A percentile compares a stretch with the other conserved stretches of the same genome.
Conservation (phyloP, 64 coral and sea anemone genomes). For the Montipora cactus region DNA sequence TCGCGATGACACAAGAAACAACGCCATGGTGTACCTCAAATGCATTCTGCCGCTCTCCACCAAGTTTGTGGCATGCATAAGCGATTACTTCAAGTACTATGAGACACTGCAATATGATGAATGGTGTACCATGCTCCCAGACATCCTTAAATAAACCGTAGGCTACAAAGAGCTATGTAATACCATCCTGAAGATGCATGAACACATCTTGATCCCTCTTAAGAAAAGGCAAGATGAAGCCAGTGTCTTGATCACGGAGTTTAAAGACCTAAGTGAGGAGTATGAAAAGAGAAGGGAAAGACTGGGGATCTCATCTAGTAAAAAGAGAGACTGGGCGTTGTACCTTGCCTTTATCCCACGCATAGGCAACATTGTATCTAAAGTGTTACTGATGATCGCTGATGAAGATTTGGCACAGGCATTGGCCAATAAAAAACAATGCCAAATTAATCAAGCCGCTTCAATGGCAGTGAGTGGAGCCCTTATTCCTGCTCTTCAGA, state of each 20-base stretch:
- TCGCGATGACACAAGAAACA: slow-evolving; percentile 25
- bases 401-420: background rate
- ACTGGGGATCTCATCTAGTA: background rate
- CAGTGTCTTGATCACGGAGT: background rate
- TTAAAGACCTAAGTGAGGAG: background rate
- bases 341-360: background rate
- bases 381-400: too few relatives aligned
- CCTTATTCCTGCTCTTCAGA: slow-evolving; percentile 26
- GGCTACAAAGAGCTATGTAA: background rate
- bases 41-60: slow-evolving; percentile 5
- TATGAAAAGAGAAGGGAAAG: background rate
- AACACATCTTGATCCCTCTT: slow-evolving; percentile 37
- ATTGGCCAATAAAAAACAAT: background rate
- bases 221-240: slow-evolving; percentile 32
- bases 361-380: background rate
- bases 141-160: slow-evolving; percentile 7
- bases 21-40: slow-evolving; percentile 42
- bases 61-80: background rate
- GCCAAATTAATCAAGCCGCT: background rate
- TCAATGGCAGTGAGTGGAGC: background rate
- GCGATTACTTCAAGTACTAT: slow-evolving; percentile 30
- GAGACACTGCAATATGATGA: slow-evolving; percentile 11
- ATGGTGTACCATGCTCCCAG: background rate
- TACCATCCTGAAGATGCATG: slow-evolving; percentile 10
- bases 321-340: background rate